These are phyloP conservation scores for Tricholaema leucomelas DNA, from an alignment of 2,113 vertebrate genomes.

Conservation along the genomic window DNA sequence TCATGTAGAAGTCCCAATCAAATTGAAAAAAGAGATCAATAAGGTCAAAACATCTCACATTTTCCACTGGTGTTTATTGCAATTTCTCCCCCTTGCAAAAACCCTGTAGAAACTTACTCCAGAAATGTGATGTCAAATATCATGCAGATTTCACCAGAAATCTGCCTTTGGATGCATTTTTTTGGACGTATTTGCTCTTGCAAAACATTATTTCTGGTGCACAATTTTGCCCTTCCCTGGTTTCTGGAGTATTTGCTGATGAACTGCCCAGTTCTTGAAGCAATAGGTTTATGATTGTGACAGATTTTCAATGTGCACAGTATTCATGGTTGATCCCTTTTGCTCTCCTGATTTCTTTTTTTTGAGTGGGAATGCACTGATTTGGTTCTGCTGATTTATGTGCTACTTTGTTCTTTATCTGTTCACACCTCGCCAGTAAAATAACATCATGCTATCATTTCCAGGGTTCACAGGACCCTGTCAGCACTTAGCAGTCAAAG, in stretches of 20 bases:
- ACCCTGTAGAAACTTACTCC: background rate
- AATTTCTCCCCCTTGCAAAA: background rate
- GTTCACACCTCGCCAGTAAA: constrained; percentile 72
- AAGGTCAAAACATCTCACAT: background rate
- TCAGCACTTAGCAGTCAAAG: constrained; percentile 77
- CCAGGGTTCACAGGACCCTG: constrained; percentile 70
- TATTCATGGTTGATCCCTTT: background rate
- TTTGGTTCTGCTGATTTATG: constrained; percentile 75
- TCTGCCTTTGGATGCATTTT: background rate
- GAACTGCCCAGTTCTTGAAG: background rate
- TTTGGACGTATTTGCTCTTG: background rate
- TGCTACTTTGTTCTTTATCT: constrained; percentile 81
- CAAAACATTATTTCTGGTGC: background rate
- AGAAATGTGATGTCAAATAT: background rate
- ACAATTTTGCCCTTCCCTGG: background rate
- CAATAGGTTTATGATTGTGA: background rate
- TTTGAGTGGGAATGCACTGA: constrained; percentile 11
- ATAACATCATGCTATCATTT: constrained; percentile 68
- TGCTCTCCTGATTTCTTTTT: background rate
- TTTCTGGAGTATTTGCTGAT: background rate
- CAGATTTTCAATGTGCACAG: background rate
- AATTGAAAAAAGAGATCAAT: background rate
- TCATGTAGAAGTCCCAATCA: background rate
- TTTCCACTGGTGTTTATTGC: background rate
- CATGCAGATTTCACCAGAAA: background rate